Base-by-base conservation (phyloP, 2,888 invertebrate species). In the Cataglyphis livida region DNA sequence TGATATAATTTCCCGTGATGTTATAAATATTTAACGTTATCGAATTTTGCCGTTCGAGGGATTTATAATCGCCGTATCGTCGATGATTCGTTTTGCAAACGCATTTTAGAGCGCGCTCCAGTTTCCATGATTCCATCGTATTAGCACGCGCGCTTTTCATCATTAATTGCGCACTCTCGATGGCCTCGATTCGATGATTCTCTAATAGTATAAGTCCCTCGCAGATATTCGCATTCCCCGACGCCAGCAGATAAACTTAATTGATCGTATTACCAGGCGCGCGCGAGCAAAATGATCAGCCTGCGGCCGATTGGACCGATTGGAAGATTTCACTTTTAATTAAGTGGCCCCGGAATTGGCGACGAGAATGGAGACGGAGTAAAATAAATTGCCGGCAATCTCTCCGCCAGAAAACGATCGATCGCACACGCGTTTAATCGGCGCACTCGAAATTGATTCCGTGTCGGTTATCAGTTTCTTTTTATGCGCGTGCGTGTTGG, bases 121-220 rank as follows among this genome's bases (percentile, higher is more conserved):
- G 79, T 91, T 90, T 88, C 81, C 91, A 88, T 87, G 88, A 87
- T 87, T 84, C 81, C 38, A 64, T 68, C 59, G 66, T 87, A 89
- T 86, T 87, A 83, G 32, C 83, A 68, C 82, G 82, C 88, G 64
- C 25, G 59, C 62, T 70, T 74, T 9, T 79, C 87, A 83, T 90
- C 88, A 79, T 91, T 89, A 90, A 92, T 92, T 90, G 83, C 87
- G 86, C 84, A 85, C 89, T 81, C 65, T 64, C 68, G 70, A 86
- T 82, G 61, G 59, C 65, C 82, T 64, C 76, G 68, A 76, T 84
- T 87, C 85, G 76, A 85, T 84, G 65, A 82, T 89, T 75, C 78
- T 88, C 86, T 84, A 89, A 83, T 70, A 78, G 73, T 44, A 32
- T 10, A 83, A 88, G 81, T 85, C 81, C 82, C 68, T 51, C 81